Evolutionary conservation across 2,113 vertebrate species (phyloP), one percentile per base, ranked within the genome.

Genomic region (Hemibagrus wyckioides): DNA sequence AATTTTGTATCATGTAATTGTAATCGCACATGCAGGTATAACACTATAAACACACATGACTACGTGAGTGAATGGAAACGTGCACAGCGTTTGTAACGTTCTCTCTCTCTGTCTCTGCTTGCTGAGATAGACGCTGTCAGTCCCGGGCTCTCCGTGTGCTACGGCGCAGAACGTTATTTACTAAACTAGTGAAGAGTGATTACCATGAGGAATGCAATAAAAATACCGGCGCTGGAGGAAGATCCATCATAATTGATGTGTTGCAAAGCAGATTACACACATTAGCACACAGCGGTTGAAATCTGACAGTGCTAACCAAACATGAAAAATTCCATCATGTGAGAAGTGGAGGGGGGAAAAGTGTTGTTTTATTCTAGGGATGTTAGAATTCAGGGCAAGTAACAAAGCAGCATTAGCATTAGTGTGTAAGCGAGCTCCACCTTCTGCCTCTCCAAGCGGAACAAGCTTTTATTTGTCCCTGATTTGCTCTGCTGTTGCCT

Each of bases 191-290:
- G 92, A 93, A 94, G 94, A 95, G 93, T 94, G 94, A 95, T 95
- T 95, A 93, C 92, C 93, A 93, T 93, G 92, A 91, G 93, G 93
- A 91, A 93, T 90, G 89, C 86, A 89, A 84, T 91, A 92, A 89
- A 91, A 93, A 94, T 92, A 92, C 93, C 90, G 91, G 91, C 44
- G 57, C 92, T 57, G 86, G 91, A 94, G 93, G 92, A 94, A 94
- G 94, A 96, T 96, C 94, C 94, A 94, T 95, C 95, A 96, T 95
- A 95, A 96, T 94, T 95, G 94, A 96, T 95, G 95, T 95, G 95
- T 96, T 95, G 94, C 94, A 94, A 95, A 96, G 94, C 95, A 95
- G 95, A 96, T 96, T 96, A 96, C 95, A 95, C 95, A 96, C 94
- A 95, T 96, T 96, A 95, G 93, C 91, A 93, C 93, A 94, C 94